Evolutionary conservation across 2,113 vertebrate genomes (phyloP).

Genomic region (Carlito syrichta): DNA sequence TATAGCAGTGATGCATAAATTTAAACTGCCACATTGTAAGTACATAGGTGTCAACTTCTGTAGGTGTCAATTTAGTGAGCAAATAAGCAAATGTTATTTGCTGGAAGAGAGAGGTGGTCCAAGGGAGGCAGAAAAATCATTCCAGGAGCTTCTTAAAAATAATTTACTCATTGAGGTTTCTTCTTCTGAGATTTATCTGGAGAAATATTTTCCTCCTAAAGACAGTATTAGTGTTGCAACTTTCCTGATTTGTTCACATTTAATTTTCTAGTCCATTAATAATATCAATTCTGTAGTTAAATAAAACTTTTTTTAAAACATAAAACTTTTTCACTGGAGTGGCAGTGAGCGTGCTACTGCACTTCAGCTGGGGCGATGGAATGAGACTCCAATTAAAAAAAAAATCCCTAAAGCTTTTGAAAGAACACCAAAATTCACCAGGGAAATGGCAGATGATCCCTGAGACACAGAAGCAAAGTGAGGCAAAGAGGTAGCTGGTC

Average conservation of each 20-base stretch:
- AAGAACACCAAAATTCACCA: too few relatives aligned
- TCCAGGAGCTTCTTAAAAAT: neutral
- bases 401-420: too few relatives aligned
- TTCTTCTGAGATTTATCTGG: neutral
- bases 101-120: neutral
- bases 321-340: neutral
- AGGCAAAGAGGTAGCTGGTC: neutral
- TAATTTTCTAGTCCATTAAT: constrained; percentile 4
- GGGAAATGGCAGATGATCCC: too few relatives aligned
- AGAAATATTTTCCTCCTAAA: constrained; percentile 15
- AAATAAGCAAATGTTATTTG: neutral
- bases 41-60: neutral
- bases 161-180: neutral
- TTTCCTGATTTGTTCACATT: neutral
- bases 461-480: neutral
- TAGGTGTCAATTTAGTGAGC: neutral
- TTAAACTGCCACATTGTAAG: neutral
- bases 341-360: neutral
- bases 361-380: too few relatives aligned
- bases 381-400: too few relatives aligned
- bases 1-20: neutral
- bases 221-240: neutral
- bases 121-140: neutral
- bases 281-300: neutral
- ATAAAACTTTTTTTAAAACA: neutral